Conservation (phyloP, 2,888 invertebrate species). For the Isotomurus palustris region DNA sequence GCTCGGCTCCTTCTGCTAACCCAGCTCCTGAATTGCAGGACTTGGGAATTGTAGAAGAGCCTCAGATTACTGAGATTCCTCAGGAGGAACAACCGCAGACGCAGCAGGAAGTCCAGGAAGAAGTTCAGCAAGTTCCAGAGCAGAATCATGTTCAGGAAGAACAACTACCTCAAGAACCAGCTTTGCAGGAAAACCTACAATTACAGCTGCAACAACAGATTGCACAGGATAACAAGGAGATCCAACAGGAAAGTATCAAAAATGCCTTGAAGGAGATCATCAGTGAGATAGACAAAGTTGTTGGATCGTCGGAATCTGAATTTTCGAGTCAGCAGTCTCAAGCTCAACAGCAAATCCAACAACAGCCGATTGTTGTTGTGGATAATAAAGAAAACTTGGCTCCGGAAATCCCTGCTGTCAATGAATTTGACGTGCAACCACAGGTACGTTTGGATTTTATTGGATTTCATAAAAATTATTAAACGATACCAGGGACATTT, state of each 20-base stretch:
- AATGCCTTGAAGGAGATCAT: slow-evolving; percentile 60
- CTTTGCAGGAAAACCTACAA: too few species aligned
- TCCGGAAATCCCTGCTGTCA: not conserved
- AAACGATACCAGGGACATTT: too few species aligned
- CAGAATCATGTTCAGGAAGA: slow-evolving; percentile 7
- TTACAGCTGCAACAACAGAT: slow-evolving; percentile 13
- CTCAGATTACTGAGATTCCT: not conserved
- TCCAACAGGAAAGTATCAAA: slow-evolving; percentile 57
- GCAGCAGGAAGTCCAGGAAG: slow-evolving; percentile 13
- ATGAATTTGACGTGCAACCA: too few species aligned
- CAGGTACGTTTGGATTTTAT: too few species aligned
- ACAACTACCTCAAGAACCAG: slow-evolving; percentile 12
- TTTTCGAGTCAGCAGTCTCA: slow-evolving; percentile 15
- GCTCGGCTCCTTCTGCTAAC: slow-evolving; percentile 1
- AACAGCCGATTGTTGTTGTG: slow-evolving; percentile 5
- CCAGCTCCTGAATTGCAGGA: slow-evolving; percentile 1
- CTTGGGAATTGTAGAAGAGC: not conserved
- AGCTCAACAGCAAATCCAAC: slow-evolving; percentile 12
- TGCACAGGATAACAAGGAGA: slow-evolving; percentile 42
- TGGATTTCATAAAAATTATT: too few species aligned
- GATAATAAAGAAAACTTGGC: not conserved
- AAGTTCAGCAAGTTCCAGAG: slow-evolving; percentile 8
- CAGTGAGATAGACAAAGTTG: slow-evolving; percentile 59
- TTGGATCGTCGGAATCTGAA: slow-evolving; percentile 48
- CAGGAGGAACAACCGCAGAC: not conserved